A percentile compares a stretch with the other conserved stretches of the same genome.
phyloP scores from a whole-genome alignment of 2,113 vertebrate species.

The Psettodes erumei region DNA sequence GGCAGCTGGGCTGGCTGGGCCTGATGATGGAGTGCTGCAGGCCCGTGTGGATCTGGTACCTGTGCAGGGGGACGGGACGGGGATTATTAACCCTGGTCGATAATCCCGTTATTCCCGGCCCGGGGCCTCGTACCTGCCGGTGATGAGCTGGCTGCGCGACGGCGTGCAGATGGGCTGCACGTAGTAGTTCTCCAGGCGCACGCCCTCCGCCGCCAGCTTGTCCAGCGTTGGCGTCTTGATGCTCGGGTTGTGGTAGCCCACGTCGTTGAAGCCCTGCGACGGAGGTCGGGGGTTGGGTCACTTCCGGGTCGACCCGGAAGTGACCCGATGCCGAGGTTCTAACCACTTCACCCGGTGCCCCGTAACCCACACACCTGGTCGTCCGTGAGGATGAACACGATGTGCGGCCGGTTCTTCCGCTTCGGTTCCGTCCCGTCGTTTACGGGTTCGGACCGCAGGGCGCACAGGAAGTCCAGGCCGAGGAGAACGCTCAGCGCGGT shows the following conservation, averaged over 20 bases:
- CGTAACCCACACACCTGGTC: constrained; percentile 85
- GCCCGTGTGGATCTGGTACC: constrained; percentile 98
- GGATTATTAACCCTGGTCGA: not conserved
- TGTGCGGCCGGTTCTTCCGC: constrained; percentile 86
- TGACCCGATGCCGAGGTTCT: no score
- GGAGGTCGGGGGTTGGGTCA: no score
- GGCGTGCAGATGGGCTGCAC: constrained; percentile 98
- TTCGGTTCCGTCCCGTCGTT: constrained; percentile 57
- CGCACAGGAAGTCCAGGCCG: constrained; percentile 85
- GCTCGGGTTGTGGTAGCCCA: constrained; percentile 94
- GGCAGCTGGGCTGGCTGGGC: constrained; percentile 93
- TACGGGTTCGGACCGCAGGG: constrained; percentile 83
- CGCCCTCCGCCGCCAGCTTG: constrained; percentile 92
- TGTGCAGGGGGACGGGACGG: constrained; percentile 40
- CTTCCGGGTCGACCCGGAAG: no score
- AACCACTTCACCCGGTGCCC: no score
- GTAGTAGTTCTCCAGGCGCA: constrained; percentile 97
- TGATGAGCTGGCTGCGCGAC: constrained; percentile 94
- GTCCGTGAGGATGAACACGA: constrained; percentile 94
- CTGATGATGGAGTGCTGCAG: constrained; percentile 97
- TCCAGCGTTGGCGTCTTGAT: constrained; percentile 94
- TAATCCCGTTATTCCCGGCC: constrained; percentile 11
- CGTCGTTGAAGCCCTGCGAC: constrained; percentile 89
- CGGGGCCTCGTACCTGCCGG: constrained; percentile 87
- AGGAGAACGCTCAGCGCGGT: constrained; percentile 83